Base-by-base conservation (phyloP, 30 jellyfish, hydroid and myxozoan genomes). In the Sanderia malayensis region DNA sequence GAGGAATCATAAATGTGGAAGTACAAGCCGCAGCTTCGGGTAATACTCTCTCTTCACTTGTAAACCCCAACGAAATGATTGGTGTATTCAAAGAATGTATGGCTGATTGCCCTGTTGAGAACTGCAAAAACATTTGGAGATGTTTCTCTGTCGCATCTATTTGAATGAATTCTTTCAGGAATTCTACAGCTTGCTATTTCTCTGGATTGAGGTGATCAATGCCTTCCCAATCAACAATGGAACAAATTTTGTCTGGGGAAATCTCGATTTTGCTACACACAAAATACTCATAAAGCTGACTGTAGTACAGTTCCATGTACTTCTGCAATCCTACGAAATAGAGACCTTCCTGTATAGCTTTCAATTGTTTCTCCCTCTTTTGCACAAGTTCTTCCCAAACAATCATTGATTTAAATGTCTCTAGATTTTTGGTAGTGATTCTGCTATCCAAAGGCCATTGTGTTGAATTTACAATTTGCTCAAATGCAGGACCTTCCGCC, bases 401-500 rank as follows among this genome's bases (percentile, higher is more conserved):
- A 10, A 58, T 20, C 69, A 75, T 61, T 10, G 70, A 22, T 62
- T 24, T 25, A 2, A 75, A 32, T 20, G 81, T 27, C 32, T 75
- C 87, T 34, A 57, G 19, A 61, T 75, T 75, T 2, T 61, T 8
- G 70, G 34, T 1, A 23, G 64, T 3, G 30, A 75, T 53, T 25
- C 24, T 26, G 19, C 31, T 27, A 20, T 46, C 58, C 2, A 59
- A 21, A 21, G 71, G 67, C 81, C 87, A 75, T 61, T 75, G 87
- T 1, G 87, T 58, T 1, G 79, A 45, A 26, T 75, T 60, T 1
- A 75, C 67, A 0, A 75, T 21, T 57, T 75, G 87, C 44, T 75
- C 87, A 75, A 26, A 75, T 15, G 87, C 87, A 31, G 87, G 87
- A 17, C 87, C 87, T 58, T 75, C 87, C 21, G 68, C 70, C 21